Conservation (phyloP, 2,888 invertebrate genomes). For the Eupithecia inturbata region DNA sequence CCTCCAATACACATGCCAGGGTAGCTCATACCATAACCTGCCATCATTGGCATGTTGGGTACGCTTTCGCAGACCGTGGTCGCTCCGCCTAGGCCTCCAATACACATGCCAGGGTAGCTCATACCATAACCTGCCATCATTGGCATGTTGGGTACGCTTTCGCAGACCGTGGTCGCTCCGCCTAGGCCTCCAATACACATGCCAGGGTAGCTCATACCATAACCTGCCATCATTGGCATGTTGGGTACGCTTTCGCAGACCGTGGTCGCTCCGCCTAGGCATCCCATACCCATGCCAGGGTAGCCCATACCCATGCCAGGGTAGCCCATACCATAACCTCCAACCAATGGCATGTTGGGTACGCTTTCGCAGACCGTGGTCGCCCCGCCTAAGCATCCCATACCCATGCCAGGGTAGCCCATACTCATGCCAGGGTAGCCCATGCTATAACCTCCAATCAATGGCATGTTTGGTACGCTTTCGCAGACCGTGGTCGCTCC, state of each 20-base stretch:
- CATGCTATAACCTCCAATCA: slow-evolving; percentile 4
- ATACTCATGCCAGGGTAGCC: slow-evolving; percentile 7
- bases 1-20: slow-evolving; percentile 17
- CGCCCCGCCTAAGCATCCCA: slow-evolving; percentile 14
- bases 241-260: slow-evolving; percentile 36
- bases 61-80: too few species aligned
- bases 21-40: too few species aligned
- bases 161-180: too few species aligned
- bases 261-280: slow-evolving; percentile 14
- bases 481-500: slow-evolving; percentile 34
- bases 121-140: too few species aligned
- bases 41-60: too few species aligned
- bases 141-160: too few species aligned
- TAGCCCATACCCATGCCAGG: neutral
- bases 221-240: too few species aligned
- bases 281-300: neutral
- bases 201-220: too few species aligned
- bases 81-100: too few species aligned
- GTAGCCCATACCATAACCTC: slow-evolving; percentile 11
- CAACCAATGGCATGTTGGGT: slow-evolving; percentile 19
- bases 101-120: too few species aligned
- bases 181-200: too few species aligned
- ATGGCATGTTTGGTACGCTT: slow-evolving; percentile 23
- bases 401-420: neutral
- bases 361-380: slow-evolving; percentile 34